Base-by-base conservation (phyloP, 2,113 vertebrate species). In the Nansenia antarctica region DNA sequence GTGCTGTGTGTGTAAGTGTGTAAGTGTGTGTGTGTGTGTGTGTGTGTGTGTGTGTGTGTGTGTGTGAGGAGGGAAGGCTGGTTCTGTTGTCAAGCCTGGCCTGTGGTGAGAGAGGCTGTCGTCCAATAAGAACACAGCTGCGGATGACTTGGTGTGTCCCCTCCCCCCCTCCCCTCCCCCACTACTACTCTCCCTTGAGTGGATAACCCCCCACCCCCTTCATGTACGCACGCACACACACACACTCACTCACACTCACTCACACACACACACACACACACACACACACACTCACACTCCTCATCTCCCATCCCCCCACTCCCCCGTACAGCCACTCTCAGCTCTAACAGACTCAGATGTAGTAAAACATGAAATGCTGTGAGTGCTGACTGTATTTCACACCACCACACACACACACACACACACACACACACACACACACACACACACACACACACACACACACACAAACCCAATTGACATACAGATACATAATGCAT, bases 81-180 rank as follows among this genome's bases (percentile, higher is more conserved):
- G 34, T 26, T 69, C 77, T 84, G 84, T 82, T 82, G 77, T 87
- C 77, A 86, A 76, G 79, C 65, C 73, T 72, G 6, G 79, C 74
- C 81, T 82, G 62, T 70, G 60, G 78, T 74, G 75, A 64, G 60
- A 42, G 70, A 73, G 73, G 55, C 31, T 4, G 1, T 31, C 70
- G 6, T 26, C 88, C 87, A 90, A 85, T 89, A 73, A 63, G 74
- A 82, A 73, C 67, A 22, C 2, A 53, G 70, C 69, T 79, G 65
- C 26, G 2, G 64, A 67, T 70, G 76, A 76, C 77, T 73, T 69
- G 54, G 34, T 64, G 76, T 70, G 72, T 64, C 47, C 68, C 72
- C 73, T 74, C 85, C 87, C 72, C 81, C 78, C 69, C 45, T 77
- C 47, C 68, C 72, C 73, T 74, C 85, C 87, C 72, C 81, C 78